Conservation (phyloP, 2,797 vertebrate species). For the Amniataba percoides region DNA sequence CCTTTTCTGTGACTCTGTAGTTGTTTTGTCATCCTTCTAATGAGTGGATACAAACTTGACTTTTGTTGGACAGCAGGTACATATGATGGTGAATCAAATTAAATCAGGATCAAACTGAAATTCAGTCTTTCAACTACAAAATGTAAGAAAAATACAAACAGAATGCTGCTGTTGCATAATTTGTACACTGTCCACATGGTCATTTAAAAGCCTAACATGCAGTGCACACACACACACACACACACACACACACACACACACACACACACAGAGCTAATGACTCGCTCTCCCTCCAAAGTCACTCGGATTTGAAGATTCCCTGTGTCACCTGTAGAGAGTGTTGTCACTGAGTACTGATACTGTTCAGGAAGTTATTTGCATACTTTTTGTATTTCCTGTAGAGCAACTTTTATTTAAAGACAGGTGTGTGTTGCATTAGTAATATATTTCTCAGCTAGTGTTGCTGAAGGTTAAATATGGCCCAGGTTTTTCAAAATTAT, state of each 20-base stretch:
- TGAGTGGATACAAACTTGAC: constrained; percentile 7
- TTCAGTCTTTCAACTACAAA: background rate
- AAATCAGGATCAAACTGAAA: constrained; percentile 9
- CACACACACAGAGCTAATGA: constrained; percentile 13
- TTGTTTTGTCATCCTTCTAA: background rate
- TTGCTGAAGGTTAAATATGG: background rate
- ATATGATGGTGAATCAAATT: constrained; percentile 18
- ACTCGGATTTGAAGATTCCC: constrained; percentile 31
- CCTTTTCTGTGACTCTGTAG: constrained; percentile 3
- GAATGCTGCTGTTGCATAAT: constrained; percentile 22
- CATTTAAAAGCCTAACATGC: constrained; percentile 10
- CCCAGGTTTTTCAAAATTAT: background rate
- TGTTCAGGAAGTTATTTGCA: constrained; percentile 25
- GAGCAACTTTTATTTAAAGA: background rate
- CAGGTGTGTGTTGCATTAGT: background rate
- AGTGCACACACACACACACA: background rate
- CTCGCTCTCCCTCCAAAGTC: background rate
- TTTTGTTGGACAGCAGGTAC: background rate
- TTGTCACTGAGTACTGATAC: constrained; percentile 9
- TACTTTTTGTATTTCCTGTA: constrained; percentile 5
- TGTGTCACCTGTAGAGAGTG: background rate
- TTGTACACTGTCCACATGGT: constrained; percentile 10
- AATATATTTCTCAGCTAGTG: background rate
- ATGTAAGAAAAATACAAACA: background rate
- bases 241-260: constrained; percentile 4